These are phyloP conservation scores for Drosophila kambysellisi DNA, from an alignment of 2,888 invertebrate species.

Conservation along the genomic window DNA sequence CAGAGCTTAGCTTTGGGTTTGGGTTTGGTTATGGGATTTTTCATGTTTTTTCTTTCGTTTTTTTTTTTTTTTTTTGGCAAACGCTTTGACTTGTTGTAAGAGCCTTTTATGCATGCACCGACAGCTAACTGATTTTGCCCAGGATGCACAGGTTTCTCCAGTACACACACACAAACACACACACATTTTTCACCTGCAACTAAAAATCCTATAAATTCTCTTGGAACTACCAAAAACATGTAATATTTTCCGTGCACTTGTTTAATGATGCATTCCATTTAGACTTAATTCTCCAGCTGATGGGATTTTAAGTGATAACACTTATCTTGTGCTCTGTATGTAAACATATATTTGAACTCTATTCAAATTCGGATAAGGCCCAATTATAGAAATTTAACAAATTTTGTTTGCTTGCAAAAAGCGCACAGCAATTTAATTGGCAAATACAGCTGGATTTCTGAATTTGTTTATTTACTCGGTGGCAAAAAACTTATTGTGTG, in stretches of 20 bases:
- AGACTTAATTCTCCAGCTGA: slow-evolving; percentile 9
- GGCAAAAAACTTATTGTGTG: neutral
- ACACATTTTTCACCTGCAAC: slow-evolving; percentile 37
- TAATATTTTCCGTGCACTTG: slow-evolving; percentile 16
- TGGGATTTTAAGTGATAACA: neutral
- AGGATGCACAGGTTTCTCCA: slow-evolving; percentile 10
- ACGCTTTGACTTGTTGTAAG: slow-evolving; percentile 51
- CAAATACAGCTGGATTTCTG: slow-evolving; percentile 4
- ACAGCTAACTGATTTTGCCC: slow-evolving; percentile 62
- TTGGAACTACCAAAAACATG: slow-evolving; percentile 10
- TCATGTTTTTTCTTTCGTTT: no score
- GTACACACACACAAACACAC: neutral
- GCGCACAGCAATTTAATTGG: slow-evolving; percentile 7
- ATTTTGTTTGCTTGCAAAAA: neutral
- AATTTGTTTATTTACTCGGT: slow-evolving; percentile 7
- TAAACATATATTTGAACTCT: neutral
- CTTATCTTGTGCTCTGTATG: no score
- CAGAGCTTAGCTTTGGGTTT: slow-evolving; percentile 37
- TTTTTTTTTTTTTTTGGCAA: slow-evolving; percentile 34
- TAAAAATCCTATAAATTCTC: slow-evolving; percentile 51
- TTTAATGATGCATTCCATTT: slow-evolving; percentile 23
- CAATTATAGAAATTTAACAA: neutral
- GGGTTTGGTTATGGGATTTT: neutral
- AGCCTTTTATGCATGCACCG: slow-evolving; percentile 57
- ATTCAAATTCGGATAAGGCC: neutral